Base-by-base conservation (phyloP, 2,888 invertebrate species). In the Steromphala cineraria region DNA sequence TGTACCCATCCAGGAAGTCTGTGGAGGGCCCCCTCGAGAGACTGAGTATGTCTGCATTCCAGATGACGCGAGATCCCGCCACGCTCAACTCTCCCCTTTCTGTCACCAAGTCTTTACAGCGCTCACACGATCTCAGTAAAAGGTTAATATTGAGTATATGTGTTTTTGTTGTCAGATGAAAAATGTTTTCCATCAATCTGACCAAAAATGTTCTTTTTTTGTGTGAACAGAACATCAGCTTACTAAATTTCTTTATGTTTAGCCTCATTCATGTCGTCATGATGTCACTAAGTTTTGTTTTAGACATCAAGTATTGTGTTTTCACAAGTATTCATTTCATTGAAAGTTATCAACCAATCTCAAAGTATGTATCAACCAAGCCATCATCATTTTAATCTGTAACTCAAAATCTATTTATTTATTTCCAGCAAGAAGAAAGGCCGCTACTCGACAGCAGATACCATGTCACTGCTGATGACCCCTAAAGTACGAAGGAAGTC, bases 401-500 rank as follows among this genome's bases (percentile, higher is more conserved):
- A 17, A n/a, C 24, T 56, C 24, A n/a, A 56, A 56, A 5, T 56
- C 24, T 56, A 24, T 24, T 56, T 15, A 56, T 13, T n/a, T n/a
- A 56, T 13, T 78, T 46, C 53, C 1, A 77, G 17, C 76, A 83
- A 4, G 79, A 87, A 84, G 28, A 81, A 81, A 28, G 80, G 84
- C 0, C 84, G 82, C 55, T 81, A 84, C 36, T 74, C 86, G 46
- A 86, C 88, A n/a, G 89, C 89, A 8, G 92, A 92, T 76, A 90
- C 91, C 74, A 86, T 93, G 53, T 90, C 92, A 0, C 84, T 95
- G 52, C 91, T 96, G 17, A 94, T 95, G 71, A 95, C 96, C 87
- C 96, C 96, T 0, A 94, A 95, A 15, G 94, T 95, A 0, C 92
- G 92, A 82, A 91, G 94, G 76, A 93, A 93, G 86, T 89, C 90